Evolutionary conservation across 2,888 invertebrate genomes (phyloP), one percentile per base, ranked within the genome.

Genomic region (Yponomeuta cagnagella): DNA sequence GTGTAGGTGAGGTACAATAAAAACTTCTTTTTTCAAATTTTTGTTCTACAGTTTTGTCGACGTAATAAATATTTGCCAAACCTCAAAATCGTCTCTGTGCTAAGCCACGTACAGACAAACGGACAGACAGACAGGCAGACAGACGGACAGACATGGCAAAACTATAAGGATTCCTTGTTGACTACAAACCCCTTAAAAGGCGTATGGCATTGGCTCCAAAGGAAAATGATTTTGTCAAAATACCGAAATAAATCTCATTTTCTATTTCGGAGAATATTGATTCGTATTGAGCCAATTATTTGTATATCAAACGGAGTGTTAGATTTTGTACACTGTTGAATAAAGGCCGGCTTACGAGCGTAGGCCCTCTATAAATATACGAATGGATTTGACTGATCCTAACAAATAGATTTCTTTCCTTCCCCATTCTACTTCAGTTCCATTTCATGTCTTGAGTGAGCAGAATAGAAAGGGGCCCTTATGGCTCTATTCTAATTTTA

Each of bases 371-470:
- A 58, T 43, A 43, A 43, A 43, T 43, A 43, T 15, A 3, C 15
- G 52, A 58, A 12, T 58, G 52, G 52, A 58, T 58, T 58, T 58
- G 37, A 66, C 66, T 66, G 66, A 66, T 66, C 66, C 66, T 33
- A 31, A 66, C 37, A 66, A 66, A 66, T 66, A 66, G 66, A 66
- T 66, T 66, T 33, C 33, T 37, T 66, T 37, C 66, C 10, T 58
- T 33, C 37, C 66, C 10, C 66, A 23, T 6, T 15, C 52, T 58
- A 58, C 15, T 58, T 58, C 52, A 58, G 15, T 58, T 15, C 52
- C 15, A 58, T 12, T 58, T 58, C 3, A 58, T 58, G 15, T 43
- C 43, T 58, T 58, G 52, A 58, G 52, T 15, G 52, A 15, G 52
- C 12, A 58, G 10, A 52, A 52, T 1, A 52, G 10, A 52, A 52